Evolutionary conservation across 35 echinoderm and acorn worm species (phyloP).

Genomic region (Eucidaris tribuloides): DNA sequence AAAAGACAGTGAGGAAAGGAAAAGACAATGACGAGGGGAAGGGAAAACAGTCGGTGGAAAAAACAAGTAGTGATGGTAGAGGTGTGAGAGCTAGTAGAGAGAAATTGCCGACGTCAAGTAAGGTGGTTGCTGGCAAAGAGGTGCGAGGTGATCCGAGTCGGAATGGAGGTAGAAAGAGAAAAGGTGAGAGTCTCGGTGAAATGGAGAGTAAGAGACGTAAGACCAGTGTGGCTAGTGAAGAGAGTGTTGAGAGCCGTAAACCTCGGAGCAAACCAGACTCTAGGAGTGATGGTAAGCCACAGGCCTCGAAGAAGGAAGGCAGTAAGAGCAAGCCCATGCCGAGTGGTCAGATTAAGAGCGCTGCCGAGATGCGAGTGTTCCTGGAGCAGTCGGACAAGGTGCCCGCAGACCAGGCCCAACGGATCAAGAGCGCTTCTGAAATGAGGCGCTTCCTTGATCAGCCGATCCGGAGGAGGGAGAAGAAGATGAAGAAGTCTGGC

Average conservation of each 20-base stretch:
- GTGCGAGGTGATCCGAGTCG: too few species aligned
- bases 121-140: too few species aligned
- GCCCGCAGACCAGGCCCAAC: neutral
- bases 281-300: too few species aligned
- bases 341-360: neutral
- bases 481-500: neutral
- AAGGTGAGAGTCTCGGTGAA: too few species aligned
- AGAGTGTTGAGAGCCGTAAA: too few species aligned
- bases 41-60: neutral
- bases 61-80: neutral
- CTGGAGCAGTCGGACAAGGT: conserved; percentile 5
- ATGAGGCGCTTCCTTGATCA: conserved; percentile 1
- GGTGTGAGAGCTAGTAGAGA: too few species aligned
- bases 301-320: neutral
- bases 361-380: neutral
- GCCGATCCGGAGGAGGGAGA: neutral
- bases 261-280: too few species aligned
- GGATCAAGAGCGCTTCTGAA: conserved; percentile 10
- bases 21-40: neutral
- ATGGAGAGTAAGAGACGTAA: too few species aligned
- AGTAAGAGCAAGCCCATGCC: neutral
- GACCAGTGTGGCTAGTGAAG: too few species aligned
- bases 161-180: too few species aligned
- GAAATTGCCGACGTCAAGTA: too few species aligned
- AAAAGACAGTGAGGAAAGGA: neutral